Base-by-base conservation (phyloP, 2,797 vertebrate genomes). In the Lophotriccus pileatus region DNA sequence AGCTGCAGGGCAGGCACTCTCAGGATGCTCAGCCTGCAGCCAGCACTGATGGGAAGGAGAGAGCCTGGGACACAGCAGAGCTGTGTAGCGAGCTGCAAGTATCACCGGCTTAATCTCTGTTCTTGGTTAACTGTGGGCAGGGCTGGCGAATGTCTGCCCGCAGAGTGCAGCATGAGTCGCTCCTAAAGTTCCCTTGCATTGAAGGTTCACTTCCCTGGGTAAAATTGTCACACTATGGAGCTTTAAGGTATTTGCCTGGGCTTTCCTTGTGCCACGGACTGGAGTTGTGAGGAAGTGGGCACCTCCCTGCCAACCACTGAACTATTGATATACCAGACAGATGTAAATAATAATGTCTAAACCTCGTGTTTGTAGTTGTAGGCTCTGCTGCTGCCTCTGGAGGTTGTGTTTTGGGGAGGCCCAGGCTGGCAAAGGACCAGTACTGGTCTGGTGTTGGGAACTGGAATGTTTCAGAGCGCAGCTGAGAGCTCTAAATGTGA, bases 131-230 rank as follows among this genome's bases (percentile, higher is more conserved):
- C 63, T 80, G 43, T 74, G 76, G 43, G 56, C 53, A 43, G 39
- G 72, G 62, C 41, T 24, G 16, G 25, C 0, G 0, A 63, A 5
- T 21, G 58, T 9, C 18, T 85, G 77, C 50, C 36, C 30, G 9
- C 4, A 10, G 32, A 56, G 39, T 0, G 23, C 14, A 6, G 43
- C 68, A 16, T 1, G 1, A 23, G 28, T 39, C 1, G 0, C 34
- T 77, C 19, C 22, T 32, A 10, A n/a, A 55, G 70, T 12, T 28
- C 18, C 52, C 36, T 43, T 62, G 36, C 12, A 1, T 0, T 55
- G 55, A 28, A 59, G 20, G 16, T 36, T 70, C 19, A 3, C 44
- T 39, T 59, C 52, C 24, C 68, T 70, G 36, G n/a, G 47, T 43
- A 44, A 52, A 46, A 34, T 3, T 25, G 30, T 13, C 68, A n/a